These are phyloP conservation scores for Oreochromis aureus DNA, from an alignment of 2,113 vertebrate species.

Conservation along the genomic window DNA sequence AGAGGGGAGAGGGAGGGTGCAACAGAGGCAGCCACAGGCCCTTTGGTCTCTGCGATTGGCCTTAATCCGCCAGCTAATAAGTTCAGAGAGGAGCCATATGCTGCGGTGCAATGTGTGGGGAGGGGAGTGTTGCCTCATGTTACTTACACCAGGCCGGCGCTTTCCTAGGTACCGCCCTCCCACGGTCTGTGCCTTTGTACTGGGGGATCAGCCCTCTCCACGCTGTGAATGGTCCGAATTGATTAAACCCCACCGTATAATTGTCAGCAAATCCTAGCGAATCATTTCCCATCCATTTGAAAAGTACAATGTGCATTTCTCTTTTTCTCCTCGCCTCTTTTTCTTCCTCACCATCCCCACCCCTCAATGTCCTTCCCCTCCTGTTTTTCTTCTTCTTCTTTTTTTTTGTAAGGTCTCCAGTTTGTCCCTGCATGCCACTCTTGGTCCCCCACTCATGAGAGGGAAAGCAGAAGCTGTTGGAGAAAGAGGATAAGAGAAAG, in stretches of 20 bases:
- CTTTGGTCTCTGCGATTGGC: slow-evolving; percentile 76
- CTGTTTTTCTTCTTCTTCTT: slow-evolving; percentile 37
- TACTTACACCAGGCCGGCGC: slow-evolving; percentile 89
- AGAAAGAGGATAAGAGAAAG: slow-evolving; percentile 47
- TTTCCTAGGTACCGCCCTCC: slow-evolving; percentile 91
- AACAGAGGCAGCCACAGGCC: slow-evolving; percentile 66
- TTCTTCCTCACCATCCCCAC: slow-evolving; percentile 28
- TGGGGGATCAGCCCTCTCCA: slow-evolving; percentile 89
- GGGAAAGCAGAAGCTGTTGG: slow-evolving; percentile 37
- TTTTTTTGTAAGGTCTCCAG: slow-evolving; percentile 45
- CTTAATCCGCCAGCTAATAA: slow-evolving; percentile 95
- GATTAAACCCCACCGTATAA: slow-evolving; percentile 89
- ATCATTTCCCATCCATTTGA: slow-evolving; percentile 87
- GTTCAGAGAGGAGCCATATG: slow-evolving; percentile 96
- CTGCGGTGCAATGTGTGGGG: slow-evolving; percentile 79
- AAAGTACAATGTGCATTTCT: slow-evolving; percentile 81
- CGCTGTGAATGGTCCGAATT: slow-evolving; percentile 90
- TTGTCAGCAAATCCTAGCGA: slow-evolving; percentile 88
- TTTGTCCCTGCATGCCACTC: slow-evolving; percentile 54
- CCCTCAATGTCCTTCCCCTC: slow-evolving; percentile 37
- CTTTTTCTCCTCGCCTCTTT: slow-evolving; percentile 62
- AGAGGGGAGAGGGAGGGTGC: slow-evolving; percentile 66
- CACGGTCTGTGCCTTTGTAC: slow-evolving; percentile 83
- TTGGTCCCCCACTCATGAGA: slow-evolving; percentile 8
- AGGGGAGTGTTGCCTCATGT: slow-evolving; percentile 80